A percentile compares a stretch with the other conserved stretches of the same genome.
These are phyloP conservation scores for Yponomeuta sedellus DNA, from an alignment of 2,888 invertebrate species.

Conservation along the genomic window DNA sequence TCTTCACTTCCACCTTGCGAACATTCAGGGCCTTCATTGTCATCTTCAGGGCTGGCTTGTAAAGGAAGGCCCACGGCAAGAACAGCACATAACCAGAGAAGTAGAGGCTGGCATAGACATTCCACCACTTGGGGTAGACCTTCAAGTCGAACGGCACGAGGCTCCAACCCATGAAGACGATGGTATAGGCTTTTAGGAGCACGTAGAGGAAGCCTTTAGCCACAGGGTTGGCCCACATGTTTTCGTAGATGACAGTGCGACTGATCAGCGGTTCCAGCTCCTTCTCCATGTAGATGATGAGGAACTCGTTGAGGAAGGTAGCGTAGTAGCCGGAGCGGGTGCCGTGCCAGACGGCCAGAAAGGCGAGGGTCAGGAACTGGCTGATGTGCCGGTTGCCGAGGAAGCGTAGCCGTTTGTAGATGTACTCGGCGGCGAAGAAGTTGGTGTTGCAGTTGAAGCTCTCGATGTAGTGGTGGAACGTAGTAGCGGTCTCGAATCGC, in stretches of 20 bases:
- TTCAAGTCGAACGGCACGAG: slow-evolving; percentile 85
- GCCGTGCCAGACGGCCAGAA: slow-evolving; percentile 98
- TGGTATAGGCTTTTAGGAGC: slow-evolving; percentile 82
- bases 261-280: slow-evolving; percentile 78
- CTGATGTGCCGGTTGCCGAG: slow-evolving; percentile 88
- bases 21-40: slow-evolving; percentile 22
- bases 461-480: slow-evolving; percentile 90
- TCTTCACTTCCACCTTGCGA: not conserved
- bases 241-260: slow-evolving; percentile 65
- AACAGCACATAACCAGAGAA: slow-evolving; percentile 83
- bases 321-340: slow-evolving; percentile 95
- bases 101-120: slow-evolving; percentile 78
- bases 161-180: slow-evolving; percentile 90
- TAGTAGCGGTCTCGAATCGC: slow-evolving; percentile 87
- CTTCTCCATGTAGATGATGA: slow-evolving; percentile 90
- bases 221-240: slow-evolving; percentile 50
- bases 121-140: slow-evolving; percentile 81
- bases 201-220: slow-evolving; percentile 70
- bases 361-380: slow-evolving; percentile 87
- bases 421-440: slow-evolving; percentile 93
- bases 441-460: slow-evolving; percentile 98
- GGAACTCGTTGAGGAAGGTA: slow-evolving; percentile 93
- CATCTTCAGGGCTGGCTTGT: slow-evolving; percentile 56
- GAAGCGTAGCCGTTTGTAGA: slow-evolving; percentile 95
- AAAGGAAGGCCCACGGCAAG: slow-evolving; percentile 78